Evolutionary conservation across 2,113 vertebrate genomes (phyloP).

Genomic region (Pluvianellus socialis): DNA sequence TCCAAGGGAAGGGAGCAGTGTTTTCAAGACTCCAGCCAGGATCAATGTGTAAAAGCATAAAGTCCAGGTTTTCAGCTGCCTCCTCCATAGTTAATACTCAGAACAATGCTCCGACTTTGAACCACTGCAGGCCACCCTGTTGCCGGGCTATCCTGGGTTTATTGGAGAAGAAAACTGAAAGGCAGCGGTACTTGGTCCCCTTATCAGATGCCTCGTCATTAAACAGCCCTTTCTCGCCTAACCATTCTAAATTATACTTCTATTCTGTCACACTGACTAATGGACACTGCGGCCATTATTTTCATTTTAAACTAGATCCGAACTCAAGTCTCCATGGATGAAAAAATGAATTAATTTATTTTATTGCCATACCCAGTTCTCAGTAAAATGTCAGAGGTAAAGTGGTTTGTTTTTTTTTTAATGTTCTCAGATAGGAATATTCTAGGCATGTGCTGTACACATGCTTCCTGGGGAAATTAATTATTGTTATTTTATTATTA

Average conservation of each 20-base stretch:
- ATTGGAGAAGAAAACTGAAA: neutral
- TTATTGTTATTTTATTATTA: slow-evolving; percentile 64
- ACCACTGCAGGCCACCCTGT: neutral
- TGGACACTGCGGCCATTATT: neutral
- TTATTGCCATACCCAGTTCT: slow-evolving; percentile 8
- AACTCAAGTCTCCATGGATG: neutral
- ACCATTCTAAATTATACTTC: neutral
- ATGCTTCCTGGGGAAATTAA: slow-evolving; percentile 32
- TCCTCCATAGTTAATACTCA: neutral
- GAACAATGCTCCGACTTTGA: neutral
- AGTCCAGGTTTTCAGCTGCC: neutral
- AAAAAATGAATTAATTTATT: slow-evolving; percentile 32
- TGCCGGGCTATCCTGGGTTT: neutral
- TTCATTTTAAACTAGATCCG: slow-evolving; percentile 40
- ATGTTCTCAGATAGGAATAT: neutral
- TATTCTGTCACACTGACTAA: slow-evolving; percentile 7
- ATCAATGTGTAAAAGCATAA: neutral
- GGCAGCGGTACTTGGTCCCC: neutral
- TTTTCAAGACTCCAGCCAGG: neutral
- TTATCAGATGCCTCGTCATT: neutral
- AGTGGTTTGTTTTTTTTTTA: neutral
- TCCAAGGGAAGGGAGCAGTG: neutral
- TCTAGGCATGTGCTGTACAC: neutral
- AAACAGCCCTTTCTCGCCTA: neutral
- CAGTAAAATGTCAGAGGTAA: slow-evolving; percentile 23